Conservation (phyloP, 2,888 invertebrate species). For the Epirrhoe tristata region DNA sequence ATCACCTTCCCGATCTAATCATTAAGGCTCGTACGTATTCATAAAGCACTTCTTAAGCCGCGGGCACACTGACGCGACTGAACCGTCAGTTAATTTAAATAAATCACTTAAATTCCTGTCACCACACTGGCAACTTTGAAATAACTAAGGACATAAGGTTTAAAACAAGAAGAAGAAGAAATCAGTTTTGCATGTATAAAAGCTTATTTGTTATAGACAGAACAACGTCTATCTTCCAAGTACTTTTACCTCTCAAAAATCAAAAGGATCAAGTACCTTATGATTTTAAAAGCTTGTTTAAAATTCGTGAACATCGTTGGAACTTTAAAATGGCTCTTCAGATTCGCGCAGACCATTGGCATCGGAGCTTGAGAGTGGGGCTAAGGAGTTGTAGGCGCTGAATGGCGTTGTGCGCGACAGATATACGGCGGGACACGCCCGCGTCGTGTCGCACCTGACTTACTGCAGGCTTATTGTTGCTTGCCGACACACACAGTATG, state of each 20-base stretch:
- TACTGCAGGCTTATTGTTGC: conserved; percentile 27
- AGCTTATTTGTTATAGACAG: too few species aligned
- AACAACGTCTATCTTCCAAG: too few species aligned
- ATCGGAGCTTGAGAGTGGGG: background rate
- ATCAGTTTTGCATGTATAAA: too few species aligned
- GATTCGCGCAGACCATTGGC: background rate
- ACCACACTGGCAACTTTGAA: too few species aligned
- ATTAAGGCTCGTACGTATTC: conserved; percentile 42
- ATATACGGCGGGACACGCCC: conserved; percentile 35
- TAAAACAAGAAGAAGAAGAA: too few species aligned
- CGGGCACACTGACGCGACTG: conserved; percentile 1
- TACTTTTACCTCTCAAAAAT: too few species aligned
- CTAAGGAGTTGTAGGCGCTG: background rate
- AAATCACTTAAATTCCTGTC: too few species aligned
- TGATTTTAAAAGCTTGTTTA: too few species aligned
- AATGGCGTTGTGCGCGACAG: conserved; percentile 37
- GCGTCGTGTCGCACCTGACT: conserved; percentile 29
- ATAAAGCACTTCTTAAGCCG: conserved; percentile 38
- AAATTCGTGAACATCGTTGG: too few species aligned
- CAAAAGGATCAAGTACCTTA: too few species aligned
- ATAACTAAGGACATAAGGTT: too few species aligned
- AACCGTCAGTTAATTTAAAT: too few species aligned
- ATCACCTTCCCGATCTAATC: conserved; percentile 42
- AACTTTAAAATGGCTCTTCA: background rate
- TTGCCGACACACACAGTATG: background rate